Conservation (phyloP, 2,888 invertebrate species). For the Didymodactylos carnosus region DNA sequence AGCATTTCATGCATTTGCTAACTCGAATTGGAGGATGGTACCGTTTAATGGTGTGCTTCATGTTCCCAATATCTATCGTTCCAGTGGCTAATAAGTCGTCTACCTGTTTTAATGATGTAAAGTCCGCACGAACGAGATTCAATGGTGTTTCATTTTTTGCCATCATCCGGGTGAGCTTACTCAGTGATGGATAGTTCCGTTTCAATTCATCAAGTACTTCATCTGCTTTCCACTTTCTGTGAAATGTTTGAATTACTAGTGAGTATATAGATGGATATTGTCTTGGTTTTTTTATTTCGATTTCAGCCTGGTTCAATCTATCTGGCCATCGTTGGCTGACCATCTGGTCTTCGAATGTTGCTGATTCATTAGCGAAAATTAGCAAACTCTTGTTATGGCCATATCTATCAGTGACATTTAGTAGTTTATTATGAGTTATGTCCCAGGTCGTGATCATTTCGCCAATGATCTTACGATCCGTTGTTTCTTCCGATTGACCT, state of each 20-base stretch:
- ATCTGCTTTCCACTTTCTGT: background rate
- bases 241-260: background rate
- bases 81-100: background rate
- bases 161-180: background rate
- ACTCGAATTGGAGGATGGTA: background rate
- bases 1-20: background rate
- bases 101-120: background rate
- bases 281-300: background rate
- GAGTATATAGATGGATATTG: background rate
- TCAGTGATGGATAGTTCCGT: background rate
- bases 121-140: background rate
- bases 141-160: background rate
- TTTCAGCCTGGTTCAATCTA: background rate
- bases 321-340: background rate
- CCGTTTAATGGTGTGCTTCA: background rate
- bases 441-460: no score
- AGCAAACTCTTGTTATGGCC: background rate
- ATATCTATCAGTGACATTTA: background rate
- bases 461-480: no score
- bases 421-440: no score
- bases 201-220: background rate
- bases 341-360: background rate
- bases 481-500: no score
- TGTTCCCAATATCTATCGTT: background rate
- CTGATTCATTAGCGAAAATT: background rate